A percentile compares a stretch with the other conserved stretches of the same genome.
These are phyloP conservation scores for Tamandua tetradactyla DNA, from an alignment of 2,797 vertebrate species.

Conservation along the genomic window DNA sequence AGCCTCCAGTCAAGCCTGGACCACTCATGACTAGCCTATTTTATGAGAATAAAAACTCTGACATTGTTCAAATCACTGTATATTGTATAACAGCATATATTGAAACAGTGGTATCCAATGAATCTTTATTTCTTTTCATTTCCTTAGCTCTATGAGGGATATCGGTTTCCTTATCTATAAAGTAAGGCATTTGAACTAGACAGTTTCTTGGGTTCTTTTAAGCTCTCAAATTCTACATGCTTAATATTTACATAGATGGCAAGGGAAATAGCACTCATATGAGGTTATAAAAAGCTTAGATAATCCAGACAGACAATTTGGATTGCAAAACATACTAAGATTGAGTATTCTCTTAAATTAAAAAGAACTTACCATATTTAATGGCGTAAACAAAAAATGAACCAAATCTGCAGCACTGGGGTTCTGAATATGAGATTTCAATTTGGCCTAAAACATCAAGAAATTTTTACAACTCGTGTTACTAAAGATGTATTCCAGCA, in stretches of 20 bases:
- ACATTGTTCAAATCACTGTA: not conserved
- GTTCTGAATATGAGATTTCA: constrained; percentile 96
- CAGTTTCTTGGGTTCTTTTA: constrained; percentile 10
- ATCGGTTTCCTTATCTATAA: not conserved
- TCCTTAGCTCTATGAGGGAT: not conserved
- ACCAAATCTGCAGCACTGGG: constrained; percentile 94
- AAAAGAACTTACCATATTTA: constrained; percentile 91
- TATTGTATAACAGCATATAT: not conserved
- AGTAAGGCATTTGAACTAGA: not conserved
- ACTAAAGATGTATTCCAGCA: not conserved
- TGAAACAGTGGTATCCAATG: not conserved
- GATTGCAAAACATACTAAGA: not conserved
- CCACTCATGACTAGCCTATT: not conserved
- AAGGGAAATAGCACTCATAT: not conserved
- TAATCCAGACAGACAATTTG: not conserved
- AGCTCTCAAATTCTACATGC: constrained; percentile 1
- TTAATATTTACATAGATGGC: not conserved
- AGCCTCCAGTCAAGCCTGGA: not conserved
- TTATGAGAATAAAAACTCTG: not conserved
- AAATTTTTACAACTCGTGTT: not conserved
- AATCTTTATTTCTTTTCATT: not conserved
- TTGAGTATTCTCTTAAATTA: not conserved
- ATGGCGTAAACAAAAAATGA: constrained; percentile 96
- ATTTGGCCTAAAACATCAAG: constrained; percentile 88
- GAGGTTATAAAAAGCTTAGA: not conserved